Evolutionary conservation across 2,888 invertebrate genomes (phyloP).

Genomic region (Drosophila peninsularis): DNA sequence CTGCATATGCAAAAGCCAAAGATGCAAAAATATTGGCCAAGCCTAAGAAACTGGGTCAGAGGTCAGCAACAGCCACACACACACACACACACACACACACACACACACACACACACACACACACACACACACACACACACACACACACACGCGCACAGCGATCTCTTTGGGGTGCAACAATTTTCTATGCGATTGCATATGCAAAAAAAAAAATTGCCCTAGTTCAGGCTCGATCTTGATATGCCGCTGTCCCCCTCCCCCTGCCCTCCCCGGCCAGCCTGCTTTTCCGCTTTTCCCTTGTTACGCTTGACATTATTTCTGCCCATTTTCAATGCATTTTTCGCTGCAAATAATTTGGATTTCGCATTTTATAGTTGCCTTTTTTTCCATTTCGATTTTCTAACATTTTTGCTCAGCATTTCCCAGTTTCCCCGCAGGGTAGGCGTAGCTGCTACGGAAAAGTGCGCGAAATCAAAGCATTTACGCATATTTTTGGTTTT

Average conservation of each 20-base stretch:
- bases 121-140: slow-evolving; percentile 29
- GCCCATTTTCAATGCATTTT: slow-evolving; percentile 71
- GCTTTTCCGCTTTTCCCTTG: slow-evolving; percentile 38
- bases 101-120: slow-evolving; percentile 21
- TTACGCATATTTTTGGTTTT: slow-evolving; percentile 29
- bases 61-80: slow-evolving; percentile 54
- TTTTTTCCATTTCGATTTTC: slow-evolving; percentile 36
- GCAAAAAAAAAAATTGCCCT: slow-evolving; percentile 64
- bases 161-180: slow-evolving; percentile 46
- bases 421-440: slow-evolving; percentile 32
- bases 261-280: slow-evolving; percentile 14
- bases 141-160: slow-evolving; percentile 15
- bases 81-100: slow-evolving; percentile 27
- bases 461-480: slow-evolving; percentile 47
- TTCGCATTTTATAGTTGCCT: slow-evolving; percentile 53
- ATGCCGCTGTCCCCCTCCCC: slow-evolving; percentile 23
- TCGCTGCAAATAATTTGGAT: slow-evolving; percentile 59
- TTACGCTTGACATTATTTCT: slow-evolving; percentile 74
- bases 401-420: slow-evolving; percentile 54
- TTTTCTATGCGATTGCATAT: slow-evolving; percentile 75
- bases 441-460: slow-evolving; percentile 23
- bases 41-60: slow-evolving; percentile 67
- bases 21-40: slow-evolving; percentile 70
- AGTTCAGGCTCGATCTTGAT: slow-evolving; percentile 26
- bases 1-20: slow-evolving; percentile 56